Base-by-base conservation (phyloP, 2,888 invertebrate genomes). In the Dasysyrphus tricinctus region DNA sequence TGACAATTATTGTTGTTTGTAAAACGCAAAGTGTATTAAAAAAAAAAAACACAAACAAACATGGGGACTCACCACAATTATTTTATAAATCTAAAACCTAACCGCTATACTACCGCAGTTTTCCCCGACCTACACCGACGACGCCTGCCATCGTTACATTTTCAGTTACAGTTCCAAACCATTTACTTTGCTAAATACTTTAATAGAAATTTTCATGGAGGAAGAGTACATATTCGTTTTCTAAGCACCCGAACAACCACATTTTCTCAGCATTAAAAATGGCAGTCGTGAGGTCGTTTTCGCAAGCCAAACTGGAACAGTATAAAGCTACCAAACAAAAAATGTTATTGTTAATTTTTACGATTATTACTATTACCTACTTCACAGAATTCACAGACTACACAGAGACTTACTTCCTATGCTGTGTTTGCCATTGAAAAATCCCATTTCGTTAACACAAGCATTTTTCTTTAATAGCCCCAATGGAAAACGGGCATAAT, bases 301-400 rank as follows among this genome's bases (percentile, higher is more conserved):
- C 29, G 3, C 34, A 57, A 73, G 77, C 79, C 56, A 79, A 49
- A 75, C 54, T 5, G 7, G 14, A 39, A 59, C 12, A 42, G 24
- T 24, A 24, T 24, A 2, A 24, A 8, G 42, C 42, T 61, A 61
- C 42, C 44, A 29, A 32, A 19, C 56, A 70, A 75, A 70, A 56
- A 78, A 32, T 49, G 74, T 42, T 39, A 56, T 70, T 77, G 69
- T 85, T 85, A 80, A 74, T 77, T 85, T 85, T 85, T 78, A 85
- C 80, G 85, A 63, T 85, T 77, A 85, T 70, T 74, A 74, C 77
- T 57, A 81, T 81, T 73, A 67, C 69, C 54, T 69, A 69, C 77
- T 77, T 69, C 47, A 63, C 80, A 72, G 24, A 69, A 74, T 77
- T 69, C 47, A 63, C 32, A 32, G 77, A 74, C 73, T 80, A 42